Percentiles rank a stretch among this genome's conserved stretches.
phyloP scores from a whole-genome alignment of 2,113 vertebrate genomes.

The Amazona vittata region DNA sequence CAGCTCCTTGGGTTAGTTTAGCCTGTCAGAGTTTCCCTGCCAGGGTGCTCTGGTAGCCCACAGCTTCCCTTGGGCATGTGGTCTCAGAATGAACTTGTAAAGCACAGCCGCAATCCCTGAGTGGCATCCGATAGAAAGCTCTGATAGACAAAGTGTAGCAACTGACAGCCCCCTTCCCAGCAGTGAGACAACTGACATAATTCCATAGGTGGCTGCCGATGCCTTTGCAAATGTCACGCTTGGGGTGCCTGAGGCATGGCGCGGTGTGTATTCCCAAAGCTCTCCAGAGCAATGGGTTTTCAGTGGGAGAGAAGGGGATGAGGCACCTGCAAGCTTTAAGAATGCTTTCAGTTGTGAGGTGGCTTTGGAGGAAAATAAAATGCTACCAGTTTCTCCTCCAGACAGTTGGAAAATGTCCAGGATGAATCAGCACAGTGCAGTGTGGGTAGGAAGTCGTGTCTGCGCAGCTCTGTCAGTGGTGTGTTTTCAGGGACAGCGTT shows the following conservation, averaged over 20 bases:
- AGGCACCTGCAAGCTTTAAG: background rate
- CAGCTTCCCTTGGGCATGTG: background rate
- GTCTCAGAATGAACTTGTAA: background rate
- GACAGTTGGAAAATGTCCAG: background rate
- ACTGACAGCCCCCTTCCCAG: background rate
- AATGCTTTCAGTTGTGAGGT: background rate
- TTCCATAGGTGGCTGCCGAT: rapidly evolving
- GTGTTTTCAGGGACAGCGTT: background rate
- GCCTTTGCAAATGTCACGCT: background rate
- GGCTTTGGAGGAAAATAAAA: background rate
- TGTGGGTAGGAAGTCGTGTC: background rate
- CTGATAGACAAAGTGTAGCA: background rate
- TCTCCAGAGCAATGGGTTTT: background rate
- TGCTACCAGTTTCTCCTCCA: background rate
- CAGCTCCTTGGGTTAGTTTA: background rate
- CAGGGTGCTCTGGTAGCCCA: rapidly evolving
- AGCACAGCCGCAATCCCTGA: background rate
- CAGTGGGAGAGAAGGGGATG: background rate
- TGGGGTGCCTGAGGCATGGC: background rate
- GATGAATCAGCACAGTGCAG: conserved; percentile 32
- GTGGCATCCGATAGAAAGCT: background rate
- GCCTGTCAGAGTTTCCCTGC: background rate
- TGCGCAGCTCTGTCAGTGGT: rapidly evolving
- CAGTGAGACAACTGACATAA: background rate
- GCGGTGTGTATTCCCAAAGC: background rate